Percentiles rank a stretch among this genome's conserved stretches.
Conservation (phyloP, 2,797 vertebrate species). For the Apogon hyalosoma region DNA sequence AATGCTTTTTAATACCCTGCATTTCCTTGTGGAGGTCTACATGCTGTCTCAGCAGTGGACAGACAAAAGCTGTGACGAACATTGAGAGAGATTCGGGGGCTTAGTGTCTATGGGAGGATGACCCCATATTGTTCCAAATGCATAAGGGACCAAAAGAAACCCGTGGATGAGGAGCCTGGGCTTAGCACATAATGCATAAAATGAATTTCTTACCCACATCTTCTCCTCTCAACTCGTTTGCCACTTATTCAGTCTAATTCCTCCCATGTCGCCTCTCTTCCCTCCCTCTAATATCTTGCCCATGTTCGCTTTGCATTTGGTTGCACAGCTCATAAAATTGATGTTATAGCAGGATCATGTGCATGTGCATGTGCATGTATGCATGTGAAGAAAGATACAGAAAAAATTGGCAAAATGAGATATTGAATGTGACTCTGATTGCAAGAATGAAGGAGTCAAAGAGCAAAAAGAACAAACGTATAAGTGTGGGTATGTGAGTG, state of each 20-base stretch:
- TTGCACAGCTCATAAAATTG: constrained; percentile 56
- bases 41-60: constrained; percentile 74
- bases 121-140: constrained; percentile 75
- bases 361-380: constrained; percentile 1
- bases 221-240: constrained; percentile 33
- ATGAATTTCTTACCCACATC: constrained; percentile 69
- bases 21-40: constrained; percentile 60
- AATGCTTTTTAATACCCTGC: constrained; percentile 72
- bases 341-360: constrained; percentile 55
- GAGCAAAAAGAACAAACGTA: constrained; percentile 14
- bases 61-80: constrained; percentile 70
- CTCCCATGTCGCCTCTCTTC: constrained; percentile 23
- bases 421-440: constrained; percentile 39
- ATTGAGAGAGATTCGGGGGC: constrained; percentile 61
- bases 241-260: constrained; percentile 65
- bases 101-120: constrained; percentile 73
- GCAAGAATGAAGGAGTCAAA: constrained; percentile 37
- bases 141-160: constrained; percentile 63
- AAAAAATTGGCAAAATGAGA: constrained; percentile 28
- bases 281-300: constrained; percentile 21
- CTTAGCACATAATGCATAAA: constrained; percentile 75
- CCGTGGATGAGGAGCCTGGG: constrained; percentile 54
- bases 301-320: constrained; percentile 40
- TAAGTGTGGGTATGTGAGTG: constrained; percentile 9
- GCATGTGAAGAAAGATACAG: constrained; percentile 12